Evolutionary conservation across 1,140 invertebrate species (phyloP).

Genomic region (Cydia fagiglandana): DNA sequence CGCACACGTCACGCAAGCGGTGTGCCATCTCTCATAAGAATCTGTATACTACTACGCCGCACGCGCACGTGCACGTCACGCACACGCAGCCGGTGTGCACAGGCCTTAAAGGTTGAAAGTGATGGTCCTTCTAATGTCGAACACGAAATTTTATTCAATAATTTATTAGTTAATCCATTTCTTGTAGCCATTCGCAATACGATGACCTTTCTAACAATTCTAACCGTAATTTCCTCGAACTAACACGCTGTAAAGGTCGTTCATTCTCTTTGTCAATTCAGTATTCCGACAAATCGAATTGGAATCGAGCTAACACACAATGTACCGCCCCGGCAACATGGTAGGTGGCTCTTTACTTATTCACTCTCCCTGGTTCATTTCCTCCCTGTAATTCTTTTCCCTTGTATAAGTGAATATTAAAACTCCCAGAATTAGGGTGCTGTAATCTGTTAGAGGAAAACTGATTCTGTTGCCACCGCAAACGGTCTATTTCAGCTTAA

Average conservation of each 20-base stretch:
- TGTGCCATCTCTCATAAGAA: too few species aligned
- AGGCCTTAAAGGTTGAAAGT: too few species aligned
- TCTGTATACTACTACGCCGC: too few species aligned
- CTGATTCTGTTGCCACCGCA: slow-evolving; percentile 38
- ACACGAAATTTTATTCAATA: neutral
- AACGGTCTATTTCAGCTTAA: slow-evolving; percentile 48
- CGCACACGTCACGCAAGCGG: too few species aligned
- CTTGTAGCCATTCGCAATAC: neutral
- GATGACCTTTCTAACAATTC: neutral
- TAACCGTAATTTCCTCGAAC: slow-evolving; percentile 40
- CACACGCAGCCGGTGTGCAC: too few species aligned
- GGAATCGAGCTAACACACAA: slow-evolving; percentile 67
- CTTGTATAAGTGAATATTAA: slow-evolving; percentile 76
- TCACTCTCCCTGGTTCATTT: slow-evolving; percentile 71
- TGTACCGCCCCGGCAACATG: slow-evolving; percentile 55
- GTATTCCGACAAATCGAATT: slow-evolving; percentile 65
- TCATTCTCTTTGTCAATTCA: slow-evolving; percentile 46
- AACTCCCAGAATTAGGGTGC: slow-evolving; percentile 64
- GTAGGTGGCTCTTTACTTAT: slow-evolving; percentile 62
- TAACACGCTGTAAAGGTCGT: slow-evolving; percentile 62
- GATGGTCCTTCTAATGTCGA: neutral
- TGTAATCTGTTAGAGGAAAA: slow-evolving; percentile 38
- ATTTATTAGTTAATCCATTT: neutral
- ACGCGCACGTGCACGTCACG: too few species aligned
- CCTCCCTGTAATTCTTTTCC: slow-evolving; percentile 74